Evolutionary conservation across 2,888 invertebrate species (phyloP), one percentile per base, ranked within the genome.

Genomic region (Synergus umbraculus): DNA sequence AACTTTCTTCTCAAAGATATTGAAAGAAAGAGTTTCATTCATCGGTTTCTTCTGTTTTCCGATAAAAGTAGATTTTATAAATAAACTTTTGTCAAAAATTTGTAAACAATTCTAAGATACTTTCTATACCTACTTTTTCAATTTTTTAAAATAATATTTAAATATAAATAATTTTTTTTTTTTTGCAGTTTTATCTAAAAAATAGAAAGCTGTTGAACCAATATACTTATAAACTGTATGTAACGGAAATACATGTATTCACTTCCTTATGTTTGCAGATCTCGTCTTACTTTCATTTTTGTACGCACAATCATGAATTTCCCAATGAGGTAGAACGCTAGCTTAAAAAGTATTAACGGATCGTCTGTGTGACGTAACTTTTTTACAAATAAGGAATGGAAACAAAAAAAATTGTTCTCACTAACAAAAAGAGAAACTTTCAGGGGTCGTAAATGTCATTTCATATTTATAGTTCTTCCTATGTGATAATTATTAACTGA

Each of bases 241-340:
- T n/a, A 73, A 49, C 49, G 54, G 73, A 54, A 73, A 37, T 73
- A 37, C 37, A 18, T 43, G 18, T 60, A 41, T 67, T 60, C 63
- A 78, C 78, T 73, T 69, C 76, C 76, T 76, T 63, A 41, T 77
- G 79, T 54, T 78, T 76, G 79, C 79, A 46, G 76, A 66, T 76
- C 76, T 67, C 69, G 76, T 78, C 69, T 79, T 76, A 80, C 83
- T 83, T 83, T 83, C 82, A 79, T 83, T 81, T 83, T 84, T 80
- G 67, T 79, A 80, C 76, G 67, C 76, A 78, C 65, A 73, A 66
- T 77, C 9, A 46, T 37, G 15, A 54, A 73, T 73, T 73, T 73
- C n/a, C 49, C n/a, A 73, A 29, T 22, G 15, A 49, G 29, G 46
- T 67, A 49, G 29, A 69, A 2, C 46, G 29, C 29, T 37, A 29